Evolutionary conservation across 2,797 vertebrate species (phyloP).

Genomic region (Oreochromis mossambicus): DNA sequence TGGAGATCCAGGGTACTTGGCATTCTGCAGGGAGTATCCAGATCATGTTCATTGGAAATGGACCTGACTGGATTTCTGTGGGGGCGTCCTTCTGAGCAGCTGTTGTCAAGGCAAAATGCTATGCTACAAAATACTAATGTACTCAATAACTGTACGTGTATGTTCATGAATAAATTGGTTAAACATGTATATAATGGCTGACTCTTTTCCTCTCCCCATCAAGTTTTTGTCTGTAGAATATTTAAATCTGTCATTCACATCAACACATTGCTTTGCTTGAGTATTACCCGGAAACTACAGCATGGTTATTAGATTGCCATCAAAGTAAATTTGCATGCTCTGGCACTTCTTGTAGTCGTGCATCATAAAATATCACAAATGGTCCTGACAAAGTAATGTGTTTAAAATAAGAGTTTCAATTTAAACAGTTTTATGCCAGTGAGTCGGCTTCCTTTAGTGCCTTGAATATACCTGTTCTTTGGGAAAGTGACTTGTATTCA

Average conservation of each 20-base stretch:
- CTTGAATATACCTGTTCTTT: not conserved
- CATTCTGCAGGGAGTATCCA: conserved; percentile 44
- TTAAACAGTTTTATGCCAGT: not conserved
- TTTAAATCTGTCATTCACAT: not conserved
- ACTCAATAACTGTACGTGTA: conserved; percentile 81
- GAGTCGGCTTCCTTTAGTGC: not conserved
- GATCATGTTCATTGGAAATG: conserved; percentile 21
- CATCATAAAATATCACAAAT: not conserved
- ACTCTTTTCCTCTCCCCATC: not conserved
- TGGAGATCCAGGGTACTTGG: conserved; percentile 48
- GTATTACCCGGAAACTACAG: not conserved
- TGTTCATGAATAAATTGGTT: conserved; percentile 83
- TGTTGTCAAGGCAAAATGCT: conserved; percentile 82
- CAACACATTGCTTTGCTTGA: not conserved
- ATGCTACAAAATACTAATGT: conserved; percentile 83
- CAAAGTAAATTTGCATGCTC: not conserved
- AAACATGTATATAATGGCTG: conserved; percentile 48
- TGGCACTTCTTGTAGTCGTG: rapidly evolving
- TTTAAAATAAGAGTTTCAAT: not conserved
- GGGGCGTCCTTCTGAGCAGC: conserved; percentile 66
- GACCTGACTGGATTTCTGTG: conserved; percentile 40
- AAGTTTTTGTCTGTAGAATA: not conserved
- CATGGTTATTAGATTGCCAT: not conserved
- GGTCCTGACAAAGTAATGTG: not conserved
- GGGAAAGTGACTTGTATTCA: not conserved